phyloP scores from a whole-genome alignment of 1,140 invertebrate genomes.

The Aphelenchoides fujianensis region DNA sequence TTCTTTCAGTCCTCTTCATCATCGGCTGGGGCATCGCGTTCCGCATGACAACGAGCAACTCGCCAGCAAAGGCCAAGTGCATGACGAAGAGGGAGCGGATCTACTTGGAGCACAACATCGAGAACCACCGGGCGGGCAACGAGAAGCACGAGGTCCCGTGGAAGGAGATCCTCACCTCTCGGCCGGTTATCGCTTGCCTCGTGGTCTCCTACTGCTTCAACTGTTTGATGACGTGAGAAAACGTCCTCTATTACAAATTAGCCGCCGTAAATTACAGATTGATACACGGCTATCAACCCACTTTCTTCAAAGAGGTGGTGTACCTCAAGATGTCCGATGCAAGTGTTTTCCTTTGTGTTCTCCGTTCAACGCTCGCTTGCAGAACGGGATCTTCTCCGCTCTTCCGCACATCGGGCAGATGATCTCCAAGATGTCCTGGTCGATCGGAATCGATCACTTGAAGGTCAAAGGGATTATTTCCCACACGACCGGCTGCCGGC shows the following conservation, averaged over 20 bases:
- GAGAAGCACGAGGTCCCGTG: constrained; percentile 22
- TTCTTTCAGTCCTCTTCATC: constrained; percentile 18
- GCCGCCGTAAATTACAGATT: no score
- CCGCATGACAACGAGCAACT: constrained; percentile 20
- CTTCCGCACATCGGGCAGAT: constrained; percentile 24
- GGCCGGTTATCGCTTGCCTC: constrained; percentile 21
- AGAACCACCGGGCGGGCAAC: constrained; percentile 6
- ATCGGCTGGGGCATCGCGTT: constrained; percentile 12
- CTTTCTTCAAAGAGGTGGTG: constrained; percentile 33
- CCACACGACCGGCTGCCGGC: constrained; percentile 19
- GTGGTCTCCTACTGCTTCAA: constrained; percentile 14
- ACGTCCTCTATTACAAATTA: no score
- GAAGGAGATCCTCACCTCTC: constrained; percentile 22
- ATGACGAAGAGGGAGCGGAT: constrained; percentile 17
- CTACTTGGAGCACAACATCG: constrained; percentile 13
- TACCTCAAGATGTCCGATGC: constrained; percentile 21
- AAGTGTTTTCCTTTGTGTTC: not conserved
- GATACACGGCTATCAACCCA: constrained; percentile 21
- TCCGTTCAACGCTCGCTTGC: no score
- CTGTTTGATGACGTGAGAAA: constrained; percentile 6
- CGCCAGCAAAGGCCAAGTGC: constrained; percentile 21
- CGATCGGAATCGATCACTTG: constrained; percentile 17
- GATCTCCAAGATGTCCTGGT: constrained; percentile 27
- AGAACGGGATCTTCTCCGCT: constrained; percentile 30
- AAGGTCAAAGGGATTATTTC: constrained; percentile 17